These are phyloP conservation scores for Pyrgilauda ruficollis DNA, from an alignment of 2,113 vertebrate species.

Conservation along the genomic window DNA sequence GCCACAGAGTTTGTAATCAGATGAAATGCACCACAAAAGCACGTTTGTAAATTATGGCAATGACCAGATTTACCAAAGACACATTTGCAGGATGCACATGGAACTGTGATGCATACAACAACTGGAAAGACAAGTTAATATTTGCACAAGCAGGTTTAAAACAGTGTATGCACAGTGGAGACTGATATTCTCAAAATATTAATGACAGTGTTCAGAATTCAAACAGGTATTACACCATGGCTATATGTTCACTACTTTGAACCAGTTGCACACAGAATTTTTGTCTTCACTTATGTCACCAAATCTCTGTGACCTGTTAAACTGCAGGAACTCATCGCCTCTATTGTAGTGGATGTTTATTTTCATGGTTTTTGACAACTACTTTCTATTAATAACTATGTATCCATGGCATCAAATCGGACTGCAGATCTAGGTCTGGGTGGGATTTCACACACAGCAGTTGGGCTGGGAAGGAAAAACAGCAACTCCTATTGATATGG, in stretches of 20 bases:
- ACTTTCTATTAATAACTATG: neutral
- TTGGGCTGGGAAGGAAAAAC: neutral
- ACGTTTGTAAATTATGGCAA: fast-evolving
- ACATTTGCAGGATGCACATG: neutral
- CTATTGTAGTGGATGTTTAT: neutral
- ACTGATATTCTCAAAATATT: neutral
- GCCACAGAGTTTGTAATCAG: neutral
- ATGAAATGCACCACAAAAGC: neutral
- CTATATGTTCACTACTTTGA: neutral
- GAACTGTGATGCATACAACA: neutral
- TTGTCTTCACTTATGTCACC: neutral
- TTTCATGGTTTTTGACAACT: neutral
- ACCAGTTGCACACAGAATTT: neutral
- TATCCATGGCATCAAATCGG: neutral
- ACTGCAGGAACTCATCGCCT: neutral
- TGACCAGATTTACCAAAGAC: neutral
- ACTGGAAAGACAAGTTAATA: neutral
- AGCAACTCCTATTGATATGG: neutral
- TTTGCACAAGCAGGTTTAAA: neutral
- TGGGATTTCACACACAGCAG: neutral
- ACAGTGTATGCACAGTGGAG: neutral
- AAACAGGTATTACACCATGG: neutral
- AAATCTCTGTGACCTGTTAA: neutral
- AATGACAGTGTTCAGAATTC: neutral
- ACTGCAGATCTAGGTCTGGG: neutral